Evolutionary conservation across 2,797 vertebrate species (phyloP), one percentile per base, ranked within the genome.

Genomic region (Phylloscopus collybita): DNA sequence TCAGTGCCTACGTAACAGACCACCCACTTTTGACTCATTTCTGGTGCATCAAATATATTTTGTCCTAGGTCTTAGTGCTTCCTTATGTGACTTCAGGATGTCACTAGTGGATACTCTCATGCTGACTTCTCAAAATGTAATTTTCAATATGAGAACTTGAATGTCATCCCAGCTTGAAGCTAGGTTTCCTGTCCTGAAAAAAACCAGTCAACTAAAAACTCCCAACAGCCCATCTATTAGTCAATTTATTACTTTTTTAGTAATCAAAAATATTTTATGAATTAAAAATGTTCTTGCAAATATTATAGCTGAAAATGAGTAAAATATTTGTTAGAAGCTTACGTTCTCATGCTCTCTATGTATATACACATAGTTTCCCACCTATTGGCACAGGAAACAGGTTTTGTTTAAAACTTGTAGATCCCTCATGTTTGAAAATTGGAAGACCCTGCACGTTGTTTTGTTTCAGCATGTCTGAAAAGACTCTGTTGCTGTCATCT

Each of bases 201-300:
- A 6, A 15, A 80, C 9, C 6, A 56, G 13, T 13, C 10, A 66
- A 13, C 3, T 44, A 16, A 80, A 69, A 40, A 4, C 2, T 0
- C 2, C 0, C 13, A 42, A 4, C 6, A 56, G 7, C 22, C 6
- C 14, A 74, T 11, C 4, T 65, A 9, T 67, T 42, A 19, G 7
- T 32, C 4, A 59, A 40, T 29, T 62, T 19, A 36, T 38, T 44
- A 3, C 0, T 18, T 65, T 80, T 60, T 40, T 11, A 44, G 3
- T 23, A 16, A 42, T 29, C 4, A 50, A 20, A 2, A 1, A 0
- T 2, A 5, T 45, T n/a, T 54, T 40, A 50, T 40, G 2, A 64
- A 59, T 71, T 66, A 53, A 75, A 76, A 44, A 27, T 62, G 21
- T 29, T 59, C 2, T 70, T 69, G 25, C 13, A 73, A 72, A 56